Evolutionary conservation across 1,140 invertebrate species (phyloP).

Genomic region (Drosophila guanche): DNA sequence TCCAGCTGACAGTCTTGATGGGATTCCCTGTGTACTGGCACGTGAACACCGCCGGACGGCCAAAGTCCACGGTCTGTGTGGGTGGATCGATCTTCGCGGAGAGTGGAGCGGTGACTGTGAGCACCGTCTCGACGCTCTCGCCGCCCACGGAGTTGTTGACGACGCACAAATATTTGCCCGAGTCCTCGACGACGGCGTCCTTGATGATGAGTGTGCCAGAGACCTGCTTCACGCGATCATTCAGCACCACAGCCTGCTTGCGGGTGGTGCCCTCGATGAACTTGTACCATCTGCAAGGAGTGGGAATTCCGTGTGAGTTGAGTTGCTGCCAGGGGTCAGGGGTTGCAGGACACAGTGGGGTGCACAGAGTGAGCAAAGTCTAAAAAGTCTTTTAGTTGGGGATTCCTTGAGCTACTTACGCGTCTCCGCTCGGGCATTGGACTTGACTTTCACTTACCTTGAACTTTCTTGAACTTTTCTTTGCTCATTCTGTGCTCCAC

Average conservation of each 20-base stretch:
- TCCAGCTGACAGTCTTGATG: slow-evolving; percentile 94
- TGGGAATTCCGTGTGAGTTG: slow-evolving; percentile 6
- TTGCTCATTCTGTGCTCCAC: slow-evolving; percentile 58
- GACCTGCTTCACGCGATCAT: slow-evolving; percentile 95
- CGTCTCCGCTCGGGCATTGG: neutral
- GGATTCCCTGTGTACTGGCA: slow-evolving; percentile 96
- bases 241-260: slow-evolving; percentile 92
- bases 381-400: neutral
- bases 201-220: slow-evolving; percentile 96
- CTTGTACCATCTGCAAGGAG: slow-evolving; percentile 94
- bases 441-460: slow-evolving; percentile 49
- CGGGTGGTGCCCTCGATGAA: slow-evolving; percentile 93
- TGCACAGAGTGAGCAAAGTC: slow-evolving; percentile 63
- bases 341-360: slow-evolving; percentile 37
- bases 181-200: slow-evolving; percentile 95
- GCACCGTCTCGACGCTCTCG: slow-evolving; percentile 95
- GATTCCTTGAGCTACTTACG: slow-evolving; percentile 25
- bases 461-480: neutral
- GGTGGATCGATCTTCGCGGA: slow-evolving; percentile 94
- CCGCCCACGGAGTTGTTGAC: slow-evolving; percentile 97
- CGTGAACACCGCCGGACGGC: slow-evolving; percentile 93
- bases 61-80: slow-evolving; percentile 96
- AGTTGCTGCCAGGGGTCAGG: neutral
- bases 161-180: slow-evolving; percentile 96
- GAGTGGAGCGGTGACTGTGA: slow-evolving; percentile 95